phyloP scores from a whole-genome alignment of 2,797 vertebrate species.

The Bradypus variegatus region DNA sequence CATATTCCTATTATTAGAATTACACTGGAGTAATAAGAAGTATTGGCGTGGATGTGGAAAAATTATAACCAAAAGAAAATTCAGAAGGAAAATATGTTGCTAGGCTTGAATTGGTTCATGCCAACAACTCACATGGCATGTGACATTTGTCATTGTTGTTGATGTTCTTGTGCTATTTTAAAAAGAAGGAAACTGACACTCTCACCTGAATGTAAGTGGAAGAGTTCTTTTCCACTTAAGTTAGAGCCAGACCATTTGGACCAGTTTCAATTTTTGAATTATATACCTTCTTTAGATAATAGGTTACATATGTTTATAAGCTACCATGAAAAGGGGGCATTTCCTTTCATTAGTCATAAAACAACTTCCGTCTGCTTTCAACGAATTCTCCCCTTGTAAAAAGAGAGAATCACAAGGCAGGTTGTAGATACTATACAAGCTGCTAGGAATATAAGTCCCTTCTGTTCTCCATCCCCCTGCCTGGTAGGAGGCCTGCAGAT shows the following conservation, averaged over 20 bases:
- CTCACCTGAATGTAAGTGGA: slow-evolving; percentile 7
- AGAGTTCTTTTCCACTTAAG: slow-evolving; percentile 23
- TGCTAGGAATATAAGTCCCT: slow-evolving; percentile 38
- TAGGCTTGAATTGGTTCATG: not conserved
- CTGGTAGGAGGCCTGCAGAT: slow-evolving; percentile 43
- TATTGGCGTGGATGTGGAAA: not conserved
- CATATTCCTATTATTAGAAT: not conserved
- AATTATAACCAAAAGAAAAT: not conserved
- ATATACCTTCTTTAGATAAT: slow-evolving; percentile 47
- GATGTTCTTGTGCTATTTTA: not conserved
- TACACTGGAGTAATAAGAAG: not conserved
- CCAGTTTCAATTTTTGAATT: slow-evolving; percentile 42
- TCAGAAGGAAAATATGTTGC: not conserved
- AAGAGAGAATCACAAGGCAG: slow-evolving; percentile 31
- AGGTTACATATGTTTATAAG: slow-evolving; percentile 54
- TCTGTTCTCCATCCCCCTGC: slow-evolving; percentile 46
- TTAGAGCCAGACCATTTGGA: slow-evolving; percentile 18
- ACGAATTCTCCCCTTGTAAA: slow-evolving; percentile 54
- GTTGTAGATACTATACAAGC: slow-evolving; percentile 51
- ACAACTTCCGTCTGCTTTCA: slow-evolving; percentile 56
- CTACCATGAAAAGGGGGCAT: slow-evolving; percentile 43
- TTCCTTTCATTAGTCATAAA: slow-evolving; percentile 54
- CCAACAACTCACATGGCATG: no score
- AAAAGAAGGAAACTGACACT: slow-evolving; percentile 14
- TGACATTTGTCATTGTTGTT: not conserved